A percentile compares a stretch with the other conserved stretches of the same genome.
phyloP scores from a whole-genome alignment of 2,888 invertebrate species.

The Pedicia rivosa region DNA sequence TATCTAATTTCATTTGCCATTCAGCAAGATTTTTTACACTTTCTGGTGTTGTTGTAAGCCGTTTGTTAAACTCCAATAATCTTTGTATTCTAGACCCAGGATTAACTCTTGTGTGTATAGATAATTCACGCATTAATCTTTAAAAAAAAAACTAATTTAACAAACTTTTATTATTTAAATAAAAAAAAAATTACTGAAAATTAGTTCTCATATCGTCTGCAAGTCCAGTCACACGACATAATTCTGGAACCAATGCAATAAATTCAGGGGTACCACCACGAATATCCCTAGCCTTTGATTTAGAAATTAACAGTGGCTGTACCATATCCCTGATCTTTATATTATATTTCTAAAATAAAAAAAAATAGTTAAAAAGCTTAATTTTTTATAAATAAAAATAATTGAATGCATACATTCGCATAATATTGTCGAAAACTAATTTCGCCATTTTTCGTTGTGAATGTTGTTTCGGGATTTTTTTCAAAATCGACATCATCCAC shows the following conservation, averaged over 20 bases:
- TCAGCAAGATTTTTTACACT: constrained; percentile 40
- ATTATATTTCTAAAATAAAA: constrained; percentile 43
- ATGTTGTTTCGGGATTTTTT: constrained; percentile 40
- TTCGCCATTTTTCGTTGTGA: constrained; percentile 38
- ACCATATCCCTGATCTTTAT: constrained; percentile 40
- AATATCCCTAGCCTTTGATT: constrained; percentile 50
- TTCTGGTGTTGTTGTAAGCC: constrained; percentile 35
- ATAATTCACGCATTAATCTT: constrained; percentile 48
- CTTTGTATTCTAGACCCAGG: constrained; percentile 50
- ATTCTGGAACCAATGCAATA: constrained; percentile 66
- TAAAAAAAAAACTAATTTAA: no score
- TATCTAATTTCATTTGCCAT: constrained; percentile 58
- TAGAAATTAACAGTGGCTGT: constrained; percentile 70
- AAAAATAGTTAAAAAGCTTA: constrained; percentile 7
- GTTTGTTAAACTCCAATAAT: constrained; percentile 45
- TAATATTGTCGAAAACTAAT: constrained; percentile 50
- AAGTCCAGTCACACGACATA: constrained; percentile 71
- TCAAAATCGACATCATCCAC: constrained; percentile 58
- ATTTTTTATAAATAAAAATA: no score
- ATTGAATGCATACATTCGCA: no score
- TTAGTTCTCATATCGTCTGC: constrained; percentile 48
- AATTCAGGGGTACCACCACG: constrained; percentile 50
- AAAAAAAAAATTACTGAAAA: constrained; percentile 43
- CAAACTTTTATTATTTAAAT: no score
- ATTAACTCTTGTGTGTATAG: constrained; percentile 54